Evolutionary conservation across 2,888 invertebrate species (phyloP).

Genomic region (Caenorhabditis becei): DNA sequence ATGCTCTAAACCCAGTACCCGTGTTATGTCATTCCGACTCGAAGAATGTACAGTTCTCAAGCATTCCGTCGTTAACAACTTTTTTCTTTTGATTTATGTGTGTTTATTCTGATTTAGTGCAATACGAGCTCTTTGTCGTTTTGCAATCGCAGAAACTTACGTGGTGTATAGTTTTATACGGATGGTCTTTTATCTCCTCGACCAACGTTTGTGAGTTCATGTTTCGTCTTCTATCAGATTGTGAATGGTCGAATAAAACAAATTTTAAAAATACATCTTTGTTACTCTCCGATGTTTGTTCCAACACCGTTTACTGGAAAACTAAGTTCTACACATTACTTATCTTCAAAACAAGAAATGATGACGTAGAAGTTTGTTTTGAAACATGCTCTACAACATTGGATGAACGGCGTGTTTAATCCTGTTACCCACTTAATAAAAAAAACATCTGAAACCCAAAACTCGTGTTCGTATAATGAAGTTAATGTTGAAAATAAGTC

Average conservation of each 20-base stretch:
- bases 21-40: slow-evolving; percentile 10
- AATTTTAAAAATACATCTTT: no score
- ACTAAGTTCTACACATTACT: no score
- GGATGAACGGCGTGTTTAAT: no score
- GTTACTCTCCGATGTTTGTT: no score
- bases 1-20: slow-evolving; percentile 72
- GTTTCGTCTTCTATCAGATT: not conserved
- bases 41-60: slow-evolving; percentile 20
- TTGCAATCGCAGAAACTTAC: slow-evolving; percentile 41
- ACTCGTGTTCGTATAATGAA: no score
- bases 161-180: slow-evolving; percentile 61
- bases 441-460: no score
- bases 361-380: no score
- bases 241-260: not conserved
- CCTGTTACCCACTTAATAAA: no score
- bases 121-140: slow-evolving; percentile 49
- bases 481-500: not conserved
- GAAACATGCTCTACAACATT: no score
- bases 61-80: slow-evolving; percentile 32
- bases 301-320: no score
- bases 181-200: slow-evolving; percentile 25
- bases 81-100: not conserved
- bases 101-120: slow-evolving; percentile 30
- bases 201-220: slow-evolving; percentile 20
- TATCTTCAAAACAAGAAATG: no score